Evolutionary conservation across 2,888 invertebrate genomes (phyloP).

Genomic region (Lepeophtheirus nordmannii): DNA sequence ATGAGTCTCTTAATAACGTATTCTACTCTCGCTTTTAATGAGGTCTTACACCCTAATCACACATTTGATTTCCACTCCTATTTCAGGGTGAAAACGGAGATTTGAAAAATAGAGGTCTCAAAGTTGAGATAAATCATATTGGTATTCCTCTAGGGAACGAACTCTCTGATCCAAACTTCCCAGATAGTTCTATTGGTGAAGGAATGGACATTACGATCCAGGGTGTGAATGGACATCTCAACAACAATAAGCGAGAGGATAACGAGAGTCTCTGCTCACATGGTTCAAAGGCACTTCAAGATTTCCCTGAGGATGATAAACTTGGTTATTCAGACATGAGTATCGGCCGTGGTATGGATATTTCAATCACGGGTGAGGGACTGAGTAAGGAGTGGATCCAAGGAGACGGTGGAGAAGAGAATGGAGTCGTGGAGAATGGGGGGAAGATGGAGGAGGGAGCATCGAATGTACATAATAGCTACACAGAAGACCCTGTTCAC

Average conservation of each 20-base stretch:
- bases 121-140: constrained; percentile 22
- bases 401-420: neutral
- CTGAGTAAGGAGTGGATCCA: constrained; percentile 27
- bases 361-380: constrained; percentile 36
- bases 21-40: constrained; percentile 3
- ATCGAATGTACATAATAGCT: neutral
- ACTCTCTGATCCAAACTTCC: constrained; percentile 11
- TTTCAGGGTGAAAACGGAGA: constrained; percentile 25
- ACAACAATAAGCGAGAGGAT: constrained; percentile 3
- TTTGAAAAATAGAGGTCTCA: constrained; percentile 21
- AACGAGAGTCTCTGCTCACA: constrained; percentile 11
- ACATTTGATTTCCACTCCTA: neutral
- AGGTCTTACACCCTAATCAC: neutral
- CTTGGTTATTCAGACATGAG: constrained; percentile 27
- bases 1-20: neutral
- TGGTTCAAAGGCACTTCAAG: constrained; percentile 13
- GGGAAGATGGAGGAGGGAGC: constrained; percentile 47
- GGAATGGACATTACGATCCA: constrained; percentile 87
- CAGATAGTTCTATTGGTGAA: constrained; percentile 58
- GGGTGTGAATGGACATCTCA: constrained; percentile 36
- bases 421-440: constrained; percentile 49
- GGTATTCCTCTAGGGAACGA: constrained; percentile 19
- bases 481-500: neutral
- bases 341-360: constrained; percentile 15
- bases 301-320: constrained; percentile 26